Conservation (phyloP, 2,797 vertebrate genomes). For the Phrynocephalus forsythii region DNA sequence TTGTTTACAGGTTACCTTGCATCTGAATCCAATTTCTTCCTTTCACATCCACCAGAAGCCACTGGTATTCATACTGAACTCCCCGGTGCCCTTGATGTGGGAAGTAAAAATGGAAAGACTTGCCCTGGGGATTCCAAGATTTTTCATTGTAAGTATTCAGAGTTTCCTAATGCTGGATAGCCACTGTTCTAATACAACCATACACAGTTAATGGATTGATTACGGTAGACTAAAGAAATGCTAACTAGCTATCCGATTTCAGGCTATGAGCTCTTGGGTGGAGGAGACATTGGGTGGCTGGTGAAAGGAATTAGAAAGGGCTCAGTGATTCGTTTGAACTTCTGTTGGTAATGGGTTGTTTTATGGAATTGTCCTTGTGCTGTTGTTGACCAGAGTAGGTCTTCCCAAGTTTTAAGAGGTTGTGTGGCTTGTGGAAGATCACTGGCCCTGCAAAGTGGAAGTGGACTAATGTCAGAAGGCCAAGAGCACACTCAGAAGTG, state of each 20-base stretch:
- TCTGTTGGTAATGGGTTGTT: neutral
- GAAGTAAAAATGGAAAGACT: conserved; percentile 90
- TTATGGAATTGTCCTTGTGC: conserved; percentile 11
- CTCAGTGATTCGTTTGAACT: conserved; percentile 8
- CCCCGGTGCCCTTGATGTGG: conserved; percentile 89
- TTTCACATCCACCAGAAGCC: conserved; percentile 90
- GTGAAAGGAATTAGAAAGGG: conserved; percentile 39
- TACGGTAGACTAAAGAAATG: conserved; percentile 1
- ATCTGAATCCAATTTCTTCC: conserved; percentile 93
- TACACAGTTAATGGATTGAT: conserved; percentile 29
- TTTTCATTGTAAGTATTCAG: conserved; percentile 90
- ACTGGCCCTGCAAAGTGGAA: conserved; percentile 3
- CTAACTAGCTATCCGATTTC: conserved; percentile 50
- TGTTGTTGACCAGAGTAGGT: conserved; percentile 10
- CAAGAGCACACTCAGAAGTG: conserved; percentile 45
- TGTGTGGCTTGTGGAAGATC: conserved; percentile 27
- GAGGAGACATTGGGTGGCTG: conserved; percentile 41
- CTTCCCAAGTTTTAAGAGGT: conserved; percentile 30
- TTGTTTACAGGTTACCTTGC: conserved; percentile 85
- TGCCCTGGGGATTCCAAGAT: conserved; percentile 81
- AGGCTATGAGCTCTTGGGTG: conserved; percentile 19
- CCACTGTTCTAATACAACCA: neutral
- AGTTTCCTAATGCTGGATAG: conserved; percentile 16
- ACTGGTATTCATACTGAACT: conserved; percentile 93
- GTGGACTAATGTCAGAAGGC: conserved; percentile 36